Evolutionary conservation across 2,113 vertebrate genomes (phyloP).

Genomic region (Ciconia stormi): DNA sequence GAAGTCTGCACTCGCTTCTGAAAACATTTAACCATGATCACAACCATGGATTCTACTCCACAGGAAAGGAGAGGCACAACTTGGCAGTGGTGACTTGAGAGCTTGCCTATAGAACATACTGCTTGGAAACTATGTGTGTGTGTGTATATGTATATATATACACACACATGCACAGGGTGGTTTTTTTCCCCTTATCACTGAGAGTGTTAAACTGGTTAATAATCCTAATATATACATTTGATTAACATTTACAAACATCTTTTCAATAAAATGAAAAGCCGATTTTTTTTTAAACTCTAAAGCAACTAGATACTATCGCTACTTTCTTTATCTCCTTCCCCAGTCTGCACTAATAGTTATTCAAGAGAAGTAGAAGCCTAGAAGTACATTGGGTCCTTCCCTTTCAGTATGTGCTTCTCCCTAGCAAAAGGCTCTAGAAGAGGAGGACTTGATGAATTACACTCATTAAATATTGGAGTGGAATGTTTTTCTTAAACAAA

Average conservation of each 20-base stretch:
- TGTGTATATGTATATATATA: rapidly evolving
- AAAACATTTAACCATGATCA: not conserved
- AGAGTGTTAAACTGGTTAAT: not conserved
- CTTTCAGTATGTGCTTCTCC: not conserved
- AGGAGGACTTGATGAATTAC: not conserved
- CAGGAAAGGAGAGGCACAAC: not conserved
- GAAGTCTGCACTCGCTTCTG: not conserved
- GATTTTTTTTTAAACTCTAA: not conserved
- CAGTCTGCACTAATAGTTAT: not conserved
- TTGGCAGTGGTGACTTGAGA: not conserved
- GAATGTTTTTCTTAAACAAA: slow-evolving; percentile 11
- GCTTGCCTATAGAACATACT: not conserved
- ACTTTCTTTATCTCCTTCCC: not conserved
- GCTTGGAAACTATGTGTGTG: not conserved
- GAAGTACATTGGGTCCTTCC: not conserved
- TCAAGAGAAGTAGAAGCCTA: not conserved
- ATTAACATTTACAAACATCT: not conserved
- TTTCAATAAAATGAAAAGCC: not conserved
- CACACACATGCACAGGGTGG: rapidly evolving
- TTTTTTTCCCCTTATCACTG: not conserved
- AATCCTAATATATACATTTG: not conserved
- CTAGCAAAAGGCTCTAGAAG: not conserved
- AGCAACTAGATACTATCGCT: not conserved
- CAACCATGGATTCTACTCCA: not conserved
- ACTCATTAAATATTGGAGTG: not conserved